Conservation (phyloP, 1,140 invertebrate species). For the Atta cephalotes region DNA sequence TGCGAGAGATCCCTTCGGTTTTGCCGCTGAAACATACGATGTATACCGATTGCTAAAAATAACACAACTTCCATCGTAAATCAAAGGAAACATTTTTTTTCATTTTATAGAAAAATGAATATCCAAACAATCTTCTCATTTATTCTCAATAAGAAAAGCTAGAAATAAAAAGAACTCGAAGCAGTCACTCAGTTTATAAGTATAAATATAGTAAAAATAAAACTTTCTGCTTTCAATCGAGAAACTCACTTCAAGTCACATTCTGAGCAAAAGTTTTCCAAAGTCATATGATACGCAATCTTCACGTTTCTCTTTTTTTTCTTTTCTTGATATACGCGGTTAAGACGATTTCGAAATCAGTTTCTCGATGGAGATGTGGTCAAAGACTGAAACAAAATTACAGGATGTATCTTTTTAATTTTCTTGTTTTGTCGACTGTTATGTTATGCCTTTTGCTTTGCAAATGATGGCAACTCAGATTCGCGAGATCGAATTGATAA, state of each 20-base stretch:
- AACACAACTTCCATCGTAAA: background rate
- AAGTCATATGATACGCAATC: background rate
- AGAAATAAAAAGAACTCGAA: background rate
- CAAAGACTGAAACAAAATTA: background rate
- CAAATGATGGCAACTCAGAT: background rate
- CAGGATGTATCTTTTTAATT: slow-evolving; percentile 17
- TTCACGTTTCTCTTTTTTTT: slow-evolving; percentile 2
- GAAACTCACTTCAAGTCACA: background rate
- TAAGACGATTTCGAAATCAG: slow-evolving; percentile 18
- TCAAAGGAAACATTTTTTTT: too few relatives aligned
- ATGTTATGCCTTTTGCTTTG: slow-evolving; percentile 12
- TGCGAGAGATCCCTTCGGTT: background rate
- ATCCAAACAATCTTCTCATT: background rate
- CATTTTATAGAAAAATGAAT: too few relatives aligned
- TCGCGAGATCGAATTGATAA: slow-evolving; percentile 20
- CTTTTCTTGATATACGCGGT: background rate
- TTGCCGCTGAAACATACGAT: background rate
- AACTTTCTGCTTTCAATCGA: background rate
- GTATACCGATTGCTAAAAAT: background rate
- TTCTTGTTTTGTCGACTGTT: slow-evolving; percentile 27
- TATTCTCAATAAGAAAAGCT: background rate
- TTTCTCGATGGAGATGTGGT: slow-evolving; percentile 15
- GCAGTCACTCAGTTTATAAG: background rate
- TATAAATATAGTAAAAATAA: background rate
- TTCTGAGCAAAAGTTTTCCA: background rate